A percentile compares a stretch with the other conserved stretches of the same genome.
Evolutionary conservation across 2,797 vertebrate genomes (phyloP).

Genomic region (Phrynocephalus guinanensis): DNA sequence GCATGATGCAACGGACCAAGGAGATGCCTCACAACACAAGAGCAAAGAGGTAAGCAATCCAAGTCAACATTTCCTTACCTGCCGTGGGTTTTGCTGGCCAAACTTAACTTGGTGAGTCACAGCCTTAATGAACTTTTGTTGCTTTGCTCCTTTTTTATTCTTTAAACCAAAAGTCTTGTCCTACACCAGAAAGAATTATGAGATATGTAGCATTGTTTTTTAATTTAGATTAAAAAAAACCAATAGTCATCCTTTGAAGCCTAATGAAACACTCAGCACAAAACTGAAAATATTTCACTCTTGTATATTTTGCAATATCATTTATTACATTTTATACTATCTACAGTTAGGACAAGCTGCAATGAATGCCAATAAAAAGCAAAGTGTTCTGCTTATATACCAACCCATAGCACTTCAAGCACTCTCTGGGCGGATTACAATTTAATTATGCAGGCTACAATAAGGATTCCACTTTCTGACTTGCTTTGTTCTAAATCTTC

Average conservation of each 20-base stretch:
- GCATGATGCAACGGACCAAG: background rate
- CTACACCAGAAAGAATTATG: constrained; percentile 73
- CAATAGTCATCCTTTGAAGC: no score
- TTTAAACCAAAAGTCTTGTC: constrained; percentile 98
- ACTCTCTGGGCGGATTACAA: no score
- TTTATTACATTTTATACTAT: background rate
- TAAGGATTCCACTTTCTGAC: background rate
- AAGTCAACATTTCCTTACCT: constrained; percentile 70
- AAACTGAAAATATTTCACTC: background rate
- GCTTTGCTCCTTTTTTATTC: constrained; percentile 98
- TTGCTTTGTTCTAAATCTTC: background rate
- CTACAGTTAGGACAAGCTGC: background rate
- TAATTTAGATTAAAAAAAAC: background rate
- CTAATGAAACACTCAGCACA: background rate
- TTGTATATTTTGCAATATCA: background rate
- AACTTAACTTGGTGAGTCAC: constrained; percentile 96
- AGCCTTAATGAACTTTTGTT: constrained; percentile 98
- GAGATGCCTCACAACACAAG: background rate
- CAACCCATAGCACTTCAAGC: no score
- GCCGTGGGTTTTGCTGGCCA: constrained; percentile 82
- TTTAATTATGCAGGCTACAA: no score
- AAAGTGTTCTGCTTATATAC: no score
- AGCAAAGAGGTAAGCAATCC: background rate
- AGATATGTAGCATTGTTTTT: background rate
- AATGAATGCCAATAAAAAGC: background rate